These are phyloP conservation scores for Lithophane semibrunnea DNA, from an alignment of 2,888 invertebrate species.

Conservation along the genomic window DNA sequence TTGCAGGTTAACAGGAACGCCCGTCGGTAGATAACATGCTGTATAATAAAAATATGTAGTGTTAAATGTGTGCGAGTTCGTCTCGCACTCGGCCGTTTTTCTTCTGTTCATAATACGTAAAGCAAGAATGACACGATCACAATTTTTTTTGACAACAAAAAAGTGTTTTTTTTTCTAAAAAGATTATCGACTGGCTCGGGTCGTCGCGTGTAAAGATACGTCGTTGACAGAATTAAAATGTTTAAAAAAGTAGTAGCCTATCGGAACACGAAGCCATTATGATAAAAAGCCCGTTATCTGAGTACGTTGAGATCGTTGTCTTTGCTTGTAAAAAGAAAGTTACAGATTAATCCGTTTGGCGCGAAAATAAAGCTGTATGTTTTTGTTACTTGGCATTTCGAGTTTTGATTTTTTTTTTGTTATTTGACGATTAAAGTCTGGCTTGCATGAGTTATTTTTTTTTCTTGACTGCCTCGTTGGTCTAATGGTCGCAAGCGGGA, in stretches of 20 bases:
- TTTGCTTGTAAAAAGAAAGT: constrained; percentile 70
- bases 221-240: constrained; percentile 71
- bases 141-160: background rate
- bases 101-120: background rate
- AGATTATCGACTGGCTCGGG: constrained; percentile 63
- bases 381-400: constrained; percentile 37
- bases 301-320: constrained; percentile 67
- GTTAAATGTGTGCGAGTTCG: background rate
- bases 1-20: no score
- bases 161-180: constrained; percentile 23
- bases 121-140: constrained; percentile 10
- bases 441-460: constrained; percentile 1
- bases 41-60: background rate
- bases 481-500: no score
- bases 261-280: constrained; percentile 81
- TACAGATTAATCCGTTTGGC: constrained; percentile 59
- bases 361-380: constrained; percentile 56
- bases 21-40: no score
- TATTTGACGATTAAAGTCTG: constrained; percentile 10
- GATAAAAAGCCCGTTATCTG: constrained; percentile 80
- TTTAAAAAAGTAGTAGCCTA: constrained; percentile 78
- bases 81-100: background rate
- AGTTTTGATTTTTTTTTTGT: constrained; percentile 4
- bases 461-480: background rate
- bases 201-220: constrained; percentile 70